Conservation (phyloP, 92 coral and sea anemone species). For the Epizoanthus stellaris region DNA sequence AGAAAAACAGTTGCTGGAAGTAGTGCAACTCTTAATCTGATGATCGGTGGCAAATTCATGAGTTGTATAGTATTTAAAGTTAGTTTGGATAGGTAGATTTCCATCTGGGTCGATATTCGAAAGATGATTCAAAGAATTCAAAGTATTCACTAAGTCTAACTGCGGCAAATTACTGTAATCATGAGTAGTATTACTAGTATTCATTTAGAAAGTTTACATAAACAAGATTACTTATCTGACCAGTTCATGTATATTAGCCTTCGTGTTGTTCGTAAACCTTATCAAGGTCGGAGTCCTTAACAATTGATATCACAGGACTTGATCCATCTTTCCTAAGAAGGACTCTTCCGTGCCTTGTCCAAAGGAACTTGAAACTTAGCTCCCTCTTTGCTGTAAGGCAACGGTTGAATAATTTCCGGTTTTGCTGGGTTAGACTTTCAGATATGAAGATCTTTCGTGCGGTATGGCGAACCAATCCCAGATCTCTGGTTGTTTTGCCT, state of each 20-base stretch:
- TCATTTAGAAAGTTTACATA: neutral
- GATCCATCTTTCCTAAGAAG: conserved; percentile 29
- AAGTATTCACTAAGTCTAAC: too few relatives aligned
- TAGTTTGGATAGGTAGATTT: conserved; percentile 24
- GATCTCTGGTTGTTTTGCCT: conserved; percentile 26
- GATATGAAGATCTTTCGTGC: conserved; percentile 18
- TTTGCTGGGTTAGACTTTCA: neutral
- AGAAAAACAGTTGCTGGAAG: conserved; percentile 22
- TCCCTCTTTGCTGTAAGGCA: conserved; percentile 40
- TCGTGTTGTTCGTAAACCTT: conserved; percentile 14
- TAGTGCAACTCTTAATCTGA: conserved; percentile 38
- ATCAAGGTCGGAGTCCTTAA: conserved; percentile 9
- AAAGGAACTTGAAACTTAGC: conserved; percentile 29
- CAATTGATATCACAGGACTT: conserved; percentile 21
- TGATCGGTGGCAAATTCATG: conserved; percentile 54
- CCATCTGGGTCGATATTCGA: conserved; percentile 15
- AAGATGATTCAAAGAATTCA: conserved; percentile 15
- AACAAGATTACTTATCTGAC: conserved; percentile 14
- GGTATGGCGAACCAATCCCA: conserved; percentile 11
- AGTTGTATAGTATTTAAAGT: conserved; percentile 50
- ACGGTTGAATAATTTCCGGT: neutral
- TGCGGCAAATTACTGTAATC: conserved; percentile 27
- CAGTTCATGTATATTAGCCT: neutral
- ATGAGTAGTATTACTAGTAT: neutral
- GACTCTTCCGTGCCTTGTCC: conserved; percentile 17